Conservation (phyloP, 1,140 invertebrate species). For the Centruroides sculpturatus region DNA sequence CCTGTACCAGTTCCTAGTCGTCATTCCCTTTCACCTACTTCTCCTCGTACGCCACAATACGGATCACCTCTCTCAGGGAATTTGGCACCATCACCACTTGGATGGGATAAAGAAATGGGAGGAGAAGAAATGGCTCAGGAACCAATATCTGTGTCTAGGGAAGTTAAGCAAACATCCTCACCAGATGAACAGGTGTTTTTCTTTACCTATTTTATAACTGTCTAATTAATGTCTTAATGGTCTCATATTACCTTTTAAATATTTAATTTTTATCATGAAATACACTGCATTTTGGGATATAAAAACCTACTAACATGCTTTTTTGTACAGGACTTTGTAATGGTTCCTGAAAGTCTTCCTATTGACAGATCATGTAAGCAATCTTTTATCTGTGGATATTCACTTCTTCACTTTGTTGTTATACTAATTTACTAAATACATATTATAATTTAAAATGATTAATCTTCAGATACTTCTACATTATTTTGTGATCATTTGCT, state of each 20-base stretch:
- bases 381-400: no score
- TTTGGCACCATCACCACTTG: not conserved
- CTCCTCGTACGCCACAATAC: not conserved
- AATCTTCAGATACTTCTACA: no score
- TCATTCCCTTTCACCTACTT: slow-evolving; percentile 5
- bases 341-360: slow-evolving; percentile 25
- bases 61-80: not conserved
- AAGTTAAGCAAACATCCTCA: slow-evolving; percentile 2
- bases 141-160: not conserved
- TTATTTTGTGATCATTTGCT: no score
- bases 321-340: slow-evolving; percentile 28
- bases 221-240: no score
- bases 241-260: no score
- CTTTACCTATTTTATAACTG: not conserved
- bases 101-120: slow-evolving; percentile 5
- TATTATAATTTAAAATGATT: no score
- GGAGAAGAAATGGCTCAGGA: slow-evolving; percentile 12
- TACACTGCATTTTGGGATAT: no score
- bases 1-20: slow-evolving; percentile 28
- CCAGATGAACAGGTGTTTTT: slow-evolving; percentile 7
- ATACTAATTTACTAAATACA: no score
- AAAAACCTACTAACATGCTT: no score
- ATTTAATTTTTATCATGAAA: no score
- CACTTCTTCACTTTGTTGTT: no score
- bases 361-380: slow-evolving; percentile 3